A percentile compares a stretch with the other conserved stretches of the same genome.
These are phyloP conservation scores for Congeria kusceri DNA, from an alignment of 2,888 invertebrate genomes.

Conservation along the genomic window DNA sequence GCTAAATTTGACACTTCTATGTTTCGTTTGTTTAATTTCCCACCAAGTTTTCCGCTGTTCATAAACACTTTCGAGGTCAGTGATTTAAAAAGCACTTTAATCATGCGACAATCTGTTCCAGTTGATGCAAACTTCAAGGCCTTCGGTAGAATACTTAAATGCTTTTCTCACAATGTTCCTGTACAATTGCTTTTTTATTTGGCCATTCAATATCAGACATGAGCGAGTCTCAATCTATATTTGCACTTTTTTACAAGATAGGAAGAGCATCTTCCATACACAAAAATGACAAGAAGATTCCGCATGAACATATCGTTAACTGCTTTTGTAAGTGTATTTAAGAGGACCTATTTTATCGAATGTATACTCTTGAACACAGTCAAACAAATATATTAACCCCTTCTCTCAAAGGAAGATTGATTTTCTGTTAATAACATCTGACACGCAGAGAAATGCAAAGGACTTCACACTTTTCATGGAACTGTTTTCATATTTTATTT, in stretches of 20 bases:
- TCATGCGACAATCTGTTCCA: not conserved
- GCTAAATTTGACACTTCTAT: conserved; percentile 5
- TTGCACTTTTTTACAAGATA: conserved; percentile 7
- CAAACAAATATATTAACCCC: not conserved
- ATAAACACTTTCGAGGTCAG: conserved; percentile 1
- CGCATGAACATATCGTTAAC: conserved; percentile 5
- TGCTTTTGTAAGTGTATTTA: not conserved
- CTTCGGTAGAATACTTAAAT: not conserved
- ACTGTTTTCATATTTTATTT: conserved; percentile 14
- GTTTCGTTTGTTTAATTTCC: not conserved
- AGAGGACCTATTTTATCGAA: not conserved
- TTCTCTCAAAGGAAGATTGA: conserved; percentile 11
- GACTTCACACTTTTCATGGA: conserved; percentile 2
- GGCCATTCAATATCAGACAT: conserved; percentile 13
- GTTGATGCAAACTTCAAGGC: conserved; percentile 15
- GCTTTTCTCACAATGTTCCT: conserved; percentile 12
- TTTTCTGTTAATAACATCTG: conserved; percentile 7
- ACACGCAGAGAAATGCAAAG: not conserved
- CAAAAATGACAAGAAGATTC: conserved; percentile 10
- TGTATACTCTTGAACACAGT: conserved; percentile 11
- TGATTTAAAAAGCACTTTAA: conserved; percentile 1
- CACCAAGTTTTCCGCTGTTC: not conserved
- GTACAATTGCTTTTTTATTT: conserved; percentile 4
- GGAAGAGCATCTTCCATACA: conserved; percentile 8
- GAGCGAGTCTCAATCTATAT: conserved; percentile 10